Base-by-base conservation (phyloP, 1,140 invertebrate genomes). In the Rhyzopertha dominica region DNA sequence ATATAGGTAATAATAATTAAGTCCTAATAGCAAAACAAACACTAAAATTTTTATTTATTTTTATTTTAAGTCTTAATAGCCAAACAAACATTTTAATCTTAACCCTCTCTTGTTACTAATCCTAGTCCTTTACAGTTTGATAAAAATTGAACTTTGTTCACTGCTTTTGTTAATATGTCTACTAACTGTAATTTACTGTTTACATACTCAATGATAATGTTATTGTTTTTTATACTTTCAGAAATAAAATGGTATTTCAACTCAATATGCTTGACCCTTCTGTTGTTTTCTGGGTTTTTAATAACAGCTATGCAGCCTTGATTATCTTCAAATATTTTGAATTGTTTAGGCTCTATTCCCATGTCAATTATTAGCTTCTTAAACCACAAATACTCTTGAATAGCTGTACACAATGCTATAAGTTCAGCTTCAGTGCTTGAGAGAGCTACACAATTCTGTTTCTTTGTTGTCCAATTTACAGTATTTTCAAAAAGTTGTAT, bases 391-490 rank as follows among this genome's bases (percentile, higher is more conserved):
- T 43, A 45, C 32, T 56, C 44, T 5, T 29, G 40, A 28, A 52
- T 47, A 18, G 53, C 49, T 20, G 16, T 19, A 22, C 36, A 42
- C 10, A 54, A 31, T 32, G 53, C 38, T 12, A 58, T 40, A 26
- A 56, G 58, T 26, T 59, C 60, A 78, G 82, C 63, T 82, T 84
- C 53, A 75, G 53, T 53, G n/a, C 29, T 39, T 28, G 48, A 59
- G 16, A 54, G 22, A 10, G 43, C 18, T 1, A 51, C 45, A 38
- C 38, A 39, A 16, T 32, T 35, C 40, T 54, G 51, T 37, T 53
- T 56, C 23, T 42, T 47, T 5, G 38, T 52, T 31, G 34, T 19
- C 47, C 53, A 57, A 30, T 18, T 18, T n/a, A 59, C 38, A 9
- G 51, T 51, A 30, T 47, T 51, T 18, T 47, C 53, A 40, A 53